Percentiles rank a stretch among this genome's conserved stretches.
Evolutionary conservation across 2,797 vertebrate genomes (phyloP).

Genomic region (Cetoscarus ocellatus): DNA sequence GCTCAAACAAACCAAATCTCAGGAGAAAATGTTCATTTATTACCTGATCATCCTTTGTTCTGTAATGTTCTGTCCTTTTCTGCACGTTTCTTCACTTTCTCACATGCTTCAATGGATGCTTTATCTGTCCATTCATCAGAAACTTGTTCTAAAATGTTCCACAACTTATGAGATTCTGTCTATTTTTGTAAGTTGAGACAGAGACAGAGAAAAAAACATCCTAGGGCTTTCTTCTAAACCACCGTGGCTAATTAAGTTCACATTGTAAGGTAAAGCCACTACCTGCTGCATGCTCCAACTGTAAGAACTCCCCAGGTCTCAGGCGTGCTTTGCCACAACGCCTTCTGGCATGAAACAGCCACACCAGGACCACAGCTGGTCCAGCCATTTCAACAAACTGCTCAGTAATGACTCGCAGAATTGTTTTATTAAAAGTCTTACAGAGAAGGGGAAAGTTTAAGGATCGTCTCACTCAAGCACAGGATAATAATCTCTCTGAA

Average conservation of each 20-base stretch:
- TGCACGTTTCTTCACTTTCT: slow-evolving; percentile 3
- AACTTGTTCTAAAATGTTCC: neutral
- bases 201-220: neutral
- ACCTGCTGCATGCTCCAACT: slow-evolving; percentile 53
- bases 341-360: slow-evolving; percentile 27
- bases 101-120: neutral
- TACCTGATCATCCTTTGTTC: neutral
- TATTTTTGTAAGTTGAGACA: neutral
- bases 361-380: slow-evolving; percentile 29
- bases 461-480: slow-evolving; percentile 12
- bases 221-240: slow-evolving; percentile 33
- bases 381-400: slow-evolving; percentile 45
- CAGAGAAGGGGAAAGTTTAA: slow-evolving; percentile 18
- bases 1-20: slow-evolving; percentile 18
- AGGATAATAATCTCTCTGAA: slow-evolving; percentile 19
- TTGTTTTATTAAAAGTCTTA: slow-evolving; percentile 37
- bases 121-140: slow-evolving; percentile 6
- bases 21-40: neutral
- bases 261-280: slow-evolving; percentile 30
- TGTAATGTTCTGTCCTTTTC: neutral
- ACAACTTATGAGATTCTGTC: slow-evolving; percentile 3
- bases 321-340: slow-evolving; percentile 37
- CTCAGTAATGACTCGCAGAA: slow-evolving; percentile 22
- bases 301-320: slow-evolving; percentile 61
- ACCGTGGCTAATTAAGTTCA: slow-evolving; percentile 29